A percentile compares a stretch with the other conserved stretches of the same genome.
These are phyloP conservation scores for Cryptotis parvus DNA, from an alignment of 2,113 vertebrate species.

Conservation along the genomic window DNA sequence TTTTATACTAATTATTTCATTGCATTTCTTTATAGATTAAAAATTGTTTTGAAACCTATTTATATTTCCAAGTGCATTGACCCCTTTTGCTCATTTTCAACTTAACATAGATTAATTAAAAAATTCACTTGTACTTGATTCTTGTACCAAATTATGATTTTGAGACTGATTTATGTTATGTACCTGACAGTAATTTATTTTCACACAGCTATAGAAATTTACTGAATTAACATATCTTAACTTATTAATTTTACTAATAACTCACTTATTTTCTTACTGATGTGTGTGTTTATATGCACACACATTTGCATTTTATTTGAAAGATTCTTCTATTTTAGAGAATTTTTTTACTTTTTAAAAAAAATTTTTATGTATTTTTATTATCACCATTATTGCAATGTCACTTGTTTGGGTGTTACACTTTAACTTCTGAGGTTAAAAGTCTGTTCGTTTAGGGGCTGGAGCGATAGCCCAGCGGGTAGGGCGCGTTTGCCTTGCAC, in stretches of 20 bases:
- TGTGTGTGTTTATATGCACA: background rate
- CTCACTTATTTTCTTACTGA: background rate
- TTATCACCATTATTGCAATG: too few relatives aligned
- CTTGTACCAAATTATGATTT: background rate
- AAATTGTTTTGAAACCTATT: background rate
- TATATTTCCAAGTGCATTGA: background rate
- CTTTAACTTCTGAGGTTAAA: too few relatives aligned
- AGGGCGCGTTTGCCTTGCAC: too few relatives aligned
- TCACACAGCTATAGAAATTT: background rate
- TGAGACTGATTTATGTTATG: background rate
- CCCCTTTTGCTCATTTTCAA: background rate
- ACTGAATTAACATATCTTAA: background rate
- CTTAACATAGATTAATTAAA: background rate
- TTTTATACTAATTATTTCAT: background rate
- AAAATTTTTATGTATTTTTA: too few relatives aligned
- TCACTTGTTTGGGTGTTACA: too few relatives aligned
- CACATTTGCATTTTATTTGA: too few relatives aligned
- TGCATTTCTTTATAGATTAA: constrained; percentile 34
- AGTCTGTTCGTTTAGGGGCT: too few relatives aligned
- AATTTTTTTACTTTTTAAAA: too few relatives aligned
- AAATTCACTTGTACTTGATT: background rate
- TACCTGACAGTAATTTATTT: background rate
- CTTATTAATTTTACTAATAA: too few relatives aligned
- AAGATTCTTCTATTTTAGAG: background rate
- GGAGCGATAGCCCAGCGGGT: too few relatives aligned